These are phyloP conservation scores for Rhagophthalmus giganteus DNA, from an alignment of 2,888 invertebrate genomes.

Conservation along the genomic window DNA sequence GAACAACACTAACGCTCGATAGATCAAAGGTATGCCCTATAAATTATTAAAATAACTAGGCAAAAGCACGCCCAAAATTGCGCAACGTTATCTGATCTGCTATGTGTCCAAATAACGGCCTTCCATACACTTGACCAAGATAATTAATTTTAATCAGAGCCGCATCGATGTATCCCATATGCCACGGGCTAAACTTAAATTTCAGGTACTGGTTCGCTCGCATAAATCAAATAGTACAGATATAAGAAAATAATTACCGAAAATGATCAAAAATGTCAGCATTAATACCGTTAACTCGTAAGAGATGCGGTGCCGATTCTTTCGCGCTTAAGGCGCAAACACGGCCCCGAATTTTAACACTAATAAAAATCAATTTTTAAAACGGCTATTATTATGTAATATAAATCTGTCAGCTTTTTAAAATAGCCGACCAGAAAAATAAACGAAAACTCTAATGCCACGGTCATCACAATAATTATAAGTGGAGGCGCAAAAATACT, in stretches of 20 bases:
- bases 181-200: slow-evolving; percentile 11
- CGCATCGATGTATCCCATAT: slow-evolving; percentile 11
- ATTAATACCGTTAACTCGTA: slow-evolving; percentile 11
- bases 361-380: background rate
- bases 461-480: background rate
- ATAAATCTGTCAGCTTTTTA: slow-evolving; percentile 4
- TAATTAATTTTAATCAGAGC: slow-evolving; percentile 15
- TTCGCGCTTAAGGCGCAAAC: slow-evolving; percentile 4
- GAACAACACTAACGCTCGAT: no score
- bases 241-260: slow-evolving; percentile 21
- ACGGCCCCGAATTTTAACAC: slow-evolving; percentile 3
- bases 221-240: slow-evolving; percentile 15
- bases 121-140: slow-evolving; percentile 3
- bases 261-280: slow-evolving; percentile 22
- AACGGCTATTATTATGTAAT: background rate
- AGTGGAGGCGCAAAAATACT: slow-evolving; percentile 21
- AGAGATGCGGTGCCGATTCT: slow-evolving; percentile 5
- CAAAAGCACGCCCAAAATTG: slow-evolving; percentile 5
- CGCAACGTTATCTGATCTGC: slow-evolving; percentile 6
- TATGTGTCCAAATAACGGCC: slow-evolving; percentile 4
- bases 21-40: background rate
- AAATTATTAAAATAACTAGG: slow-evolving; percentile 4
- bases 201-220: slow-evolving; percentile 6
- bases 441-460: slow-evolving; percentile 9
- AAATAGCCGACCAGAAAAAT: no score